Evolutionary conservation across 2,888 invertebrate species (phyloP), one percentile per base, ranked within the genome.

Genomic region (Argyresthia albistria): DNA sequence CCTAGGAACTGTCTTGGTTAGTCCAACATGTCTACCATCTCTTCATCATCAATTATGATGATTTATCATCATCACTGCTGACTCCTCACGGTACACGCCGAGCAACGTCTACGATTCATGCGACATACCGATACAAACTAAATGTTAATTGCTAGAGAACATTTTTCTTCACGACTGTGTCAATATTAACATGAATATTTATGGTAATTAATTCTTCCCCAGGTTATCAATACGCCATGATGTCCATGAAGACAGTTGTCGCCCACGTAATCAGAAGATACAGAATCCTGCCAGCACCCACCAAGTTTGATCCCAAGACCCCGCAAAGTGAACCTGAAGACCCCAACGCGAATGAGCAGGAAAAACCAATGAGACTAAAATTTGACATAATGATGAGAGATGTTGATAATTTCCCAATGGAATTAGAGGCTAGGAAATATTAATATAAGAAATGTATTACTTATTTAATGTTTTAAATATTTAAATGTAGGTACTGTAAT

Each of bases 311-410:
- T 25, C 25, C 25, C 25, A 25, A 25, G 25, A 25, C 25, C 25
- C 25, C 25, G 25, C 25, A 25, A 25, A 25, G 25, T 25, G 25
- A 25, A 25, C 25, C 25, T 4, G 25, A 2, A 25, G 25, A 25
- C 25, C 25, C 25, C 6, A 25, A 25, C 25, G 25, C 25, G 6
- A 25, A 25, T 25, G 25, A 25, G 25, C 3, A 25, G 25, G 25
- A 25, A 25, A 25, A 25, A 8, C 70, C 69, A 0, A 53, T 77
- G 2, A 56, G 70, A 0, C 53, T 73, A 11, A 67, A 70, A 52
- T 71, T 61, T 48, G 67, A 69, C 9, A 55, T 76, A 1, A 74
- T 74, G 73, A 58, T 76, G 63, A 71, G 71, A 54, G 63, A 76
- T 43, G 63, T 65, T 0, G 62, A 75, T n/a, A 64, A 69, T 14